These are phyloP conservation scores for Hirudo medicinalis DNA, from an alignment of 1,140 invertebrate species.

Conservation along the genomic window DNA sequence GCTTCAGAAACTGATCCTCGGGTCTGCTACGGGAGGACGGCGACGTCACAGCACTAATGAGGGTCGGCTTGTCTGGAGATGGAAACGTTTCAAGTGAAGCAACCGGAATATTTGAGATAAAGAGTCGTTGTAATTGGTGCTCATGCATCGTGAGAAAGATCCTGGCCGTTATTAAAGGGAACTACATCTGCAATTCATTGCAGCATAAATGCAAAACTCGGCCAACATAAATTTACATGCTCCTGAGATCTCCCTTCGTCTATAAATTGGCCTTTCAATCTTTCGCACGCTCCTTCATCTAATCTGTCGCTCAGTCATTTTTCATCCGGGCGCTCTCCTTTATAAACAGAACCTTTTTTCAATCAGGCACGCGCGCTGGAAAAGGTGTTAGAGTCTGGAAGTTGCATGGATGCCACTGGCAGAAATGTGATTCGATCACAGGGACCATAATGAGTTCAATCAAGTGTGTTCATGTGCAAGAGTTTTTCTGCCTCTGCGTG, in stretches of 20 bases:
- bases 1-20: slow-evolving; percentile 34
- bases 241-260: neutral
- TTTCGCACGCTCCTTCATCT: slow-evolving; percentile 11
- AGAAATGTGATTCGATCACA: neutral
- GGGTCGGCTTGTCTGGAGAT: slow-evolving; percentile 6
- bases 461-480: slow-evolving; percentile 2
- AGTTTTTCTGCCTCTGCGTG: neutral
- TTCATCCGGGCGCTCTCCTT: neutral
- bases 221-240: too few species aligned
- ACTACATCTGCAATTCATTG: too few species aligned
- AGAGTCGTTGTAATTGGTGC: too few species aligned
- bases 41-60: slow-evolving; percentile 8
- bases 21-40: slow-evolving; percentile 1
- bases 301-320: slow-evolving; percentile 9
- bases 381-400: too few species aligned
- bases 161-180: too few species aligned
- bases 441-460: neutral
- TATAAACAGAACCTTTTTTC: too few species aligned
- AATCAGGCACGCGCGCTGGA: too few species aligned
- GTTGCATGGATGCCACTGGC: too few species aligned
- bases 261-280: slow-evolving; percentile 11
- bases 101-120: too few species aligned
- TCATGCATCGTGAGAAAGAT: too few species aligned
- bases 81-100: too few species aligned
- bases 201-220: too few species aligned